Conservation (phyloP, 2,113 vertebrate species). For the Eublepharis macularius region DNA sequence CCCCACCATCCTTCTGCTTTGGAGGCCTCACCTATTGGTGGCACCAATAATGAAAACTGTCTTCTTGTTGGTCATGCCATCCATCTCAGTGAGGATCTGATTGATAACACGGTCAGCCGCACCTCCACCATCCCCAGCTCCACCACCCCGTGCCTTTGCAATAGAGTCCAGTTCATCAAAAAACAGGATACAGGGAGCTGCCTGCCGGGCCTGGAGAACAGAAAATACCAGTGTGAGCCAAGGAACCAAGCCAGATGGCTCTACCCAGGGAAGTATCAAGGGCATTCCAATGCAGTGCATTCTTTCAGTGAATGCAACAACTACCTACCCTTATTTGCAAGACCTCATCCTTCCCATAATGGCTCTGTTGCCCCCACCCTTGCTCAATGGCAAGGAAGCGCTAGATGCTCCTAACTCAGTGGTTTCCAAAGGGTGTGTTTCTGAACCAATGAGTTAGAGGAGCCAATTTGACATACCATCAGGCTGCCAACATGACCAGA, state of each 20-base stretch:
- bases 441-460: neutral
- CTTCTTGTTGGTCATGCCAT: constrained; percentile 99
- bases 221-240: accelerated
- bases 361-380: too few relatives aligned
- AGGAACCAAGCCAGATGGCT: accelerated
- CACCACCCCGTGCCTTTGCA: constrained; percentile 97
- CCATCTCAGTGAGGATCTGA: constrained; percentile 99
- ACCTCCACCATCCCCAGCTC: constrained; percentile 93
- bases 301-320: neutral
- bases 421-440: neutral
- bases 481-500: accelerated
- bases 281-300: neutral
- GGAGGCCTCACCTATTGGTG: constrained; percentile 82
- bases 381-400: neutral
- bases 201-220: constrained; percentile 88
- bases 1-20: neutral
- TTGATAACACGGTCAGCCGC: constrained; percentile 98
- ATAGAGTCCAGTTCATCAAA: constrained; percentile 98
- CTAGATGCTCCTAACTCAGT: neutral
- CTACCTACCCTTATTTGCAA: neutral
- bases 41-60: constrained; percentile 98
- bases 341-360: neutral
- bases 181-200: constrained; percentile 95
- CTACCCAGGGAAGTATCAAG: too few relatives aligned
- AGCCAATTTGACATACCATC: accelerated